phyloP scores from a whole-genome alignment of 2,797 vertebrate species.

The Allobates femoralis region DNA sequence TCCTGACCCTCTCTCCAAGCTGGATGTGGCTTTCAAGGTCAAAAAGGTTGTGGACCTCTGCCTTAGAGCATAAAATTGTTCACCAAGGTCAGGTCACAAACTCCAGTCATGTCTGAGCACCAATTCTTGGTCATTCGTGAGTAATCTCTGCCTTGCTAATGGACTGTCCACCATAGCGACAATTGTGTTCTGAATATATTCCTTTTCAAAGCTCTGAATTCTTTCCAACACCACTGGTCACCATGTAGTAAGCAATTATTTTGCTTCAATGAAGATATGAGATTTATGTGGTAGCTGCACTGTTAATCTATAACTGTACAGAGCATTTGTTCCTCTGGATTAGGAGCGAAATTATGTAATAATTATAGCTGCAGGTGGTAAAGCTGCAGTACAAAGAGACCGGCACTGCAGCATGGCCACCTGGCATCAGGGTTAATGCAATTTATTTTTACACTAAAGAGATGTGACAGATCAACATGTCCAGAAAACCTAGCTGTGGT shows the following conservation, averaged over 20 bases:
- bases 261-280: neutral
- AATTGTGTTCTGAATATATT: too few relatives aligned
- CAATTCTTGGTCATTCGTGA: too few relatives aligned
- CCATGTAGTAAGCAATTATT: neutral
- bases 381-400: neutral
- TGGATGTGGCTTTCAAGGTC: too few relatives aligned
- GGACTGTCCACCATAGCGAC: too few relatives aligned
- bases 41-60: too few relatives aligned
- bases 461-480: constrained; percentile 11
- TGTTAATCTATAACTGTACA: neutral
- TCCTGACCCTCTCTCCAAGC: too few relatives aligned
- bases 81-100: too few relatives aligned
- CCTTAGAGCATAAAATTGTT: too few relatives aligned
- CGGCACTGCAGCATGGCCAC: neutral
- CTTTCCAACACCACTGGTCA: neutral
- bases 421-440: neutral
- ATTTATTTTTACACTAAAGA: neutral
- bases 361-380: neutral
- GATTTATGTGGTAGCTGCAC: neutral
- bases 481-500: neutral
- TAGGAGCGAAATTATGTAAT: neutral
- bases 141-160: too few relatives aligned
- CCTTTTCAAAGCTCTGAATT: neutral
- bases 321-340: neutral
- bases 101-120: too few relatives aligned